phyloP scores from a whole-genome alignment of 2,797 vertebrate genomes.

The Sebastes trivittatus region DNA sequence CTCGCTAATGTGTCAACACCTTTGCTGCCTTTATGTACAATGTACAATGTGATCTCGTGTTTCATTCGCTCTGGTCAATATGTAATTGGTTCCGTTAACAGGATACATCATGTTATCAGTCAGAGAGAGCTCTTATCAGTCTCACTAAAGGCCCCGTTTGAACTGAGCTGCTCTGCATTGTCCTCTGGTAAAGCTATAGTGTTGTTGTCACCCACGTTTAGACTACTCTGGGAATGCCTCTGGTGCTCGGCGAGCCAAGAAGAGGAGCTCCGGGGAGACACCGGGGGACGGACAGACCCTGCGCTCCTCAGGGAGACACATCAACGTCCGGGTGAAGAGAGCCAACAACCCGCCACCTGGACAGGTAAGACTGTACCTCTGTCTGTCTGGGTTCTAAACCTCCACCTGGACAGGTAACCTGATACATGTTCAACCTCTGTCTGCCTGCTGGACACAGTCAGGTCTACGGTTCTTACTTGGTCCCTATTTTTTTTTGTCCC shows the following conservation, averaged over 20 bases:
- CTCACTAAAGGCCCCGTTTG: constrained; percentile 2
- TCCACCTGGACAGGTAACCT: too few species aligned
- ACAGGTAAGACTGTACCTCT: constrained; percentile 56
- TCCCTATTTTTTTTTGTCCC: not conserved
- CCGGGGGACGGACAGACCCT: constrained; percentile 85
- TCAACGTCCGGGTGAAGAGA: constrained; percentile 79
- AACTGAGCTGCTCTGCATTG: not conserved
- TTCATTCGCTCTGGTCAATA: not conserved
- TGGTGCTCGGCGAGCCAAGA: constrained; percentile 86
- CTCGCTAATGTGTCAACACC: constrained; percentile 1
- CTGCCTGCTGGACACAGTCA: too few species aligned
- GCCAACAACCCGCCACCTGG: constrained; percentile 78
- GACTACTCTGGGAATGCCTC: constrained; percentile 82
- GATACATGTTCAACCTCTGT: too few species aligned
- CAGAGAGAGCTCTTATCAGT: not conserved
- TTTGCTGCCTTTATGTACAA: not conserved
- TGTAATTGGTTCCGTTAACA: not conserved
- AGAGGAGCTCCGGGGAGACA: constrained; percentile 87
- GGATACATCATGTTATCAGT: not conserved
- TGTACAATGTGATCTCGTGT: not conserved
- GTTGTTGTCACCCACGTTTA: constrained; percentile 44
- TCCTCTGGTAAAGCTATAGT: not conserved
- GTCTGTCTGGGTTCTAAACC: too few species aligned
- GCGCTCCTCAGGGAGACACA: constrained; percentile 90
- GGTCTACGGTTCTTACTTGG: too few species aligned